These are phyloP conservation scores for Calcarius ornatus DNA, from an alignment of 2,113 vertebrate genomes.

Conservation along the genomic window DNA sequence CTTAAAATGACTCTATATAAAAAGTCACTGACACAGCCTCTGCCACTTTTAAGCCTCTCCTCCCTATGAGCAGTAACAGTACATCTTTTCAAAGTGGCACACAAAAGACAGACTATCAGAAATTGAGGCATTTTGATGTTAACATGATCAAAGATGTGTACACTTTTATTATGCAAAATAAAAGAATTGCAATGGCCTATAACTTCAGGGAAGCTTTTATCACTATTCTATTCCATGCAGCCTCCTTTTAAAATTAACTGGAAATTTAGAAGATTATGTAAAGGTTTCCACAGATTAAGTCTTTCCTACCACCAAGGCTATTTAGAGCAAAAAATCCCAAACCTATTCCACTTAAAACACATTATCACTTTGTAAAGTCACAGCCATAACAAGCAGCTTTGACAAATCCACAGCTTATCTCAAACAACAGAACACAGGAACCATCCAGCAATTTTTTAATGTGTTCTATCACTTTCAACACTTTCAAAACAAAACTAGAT, in stretches of 20 bases:
- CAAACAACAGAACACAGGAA: background rate
- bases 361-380: background rate
- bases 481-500: background rate
- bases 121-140: background rate
- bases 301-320: background rate
- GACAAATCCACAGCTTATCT: background rate
- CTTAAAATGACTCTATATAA: background rate
- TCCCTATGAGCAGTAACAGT: background rate
- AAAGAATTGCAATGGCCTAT: background rate
- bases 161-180: background rate
- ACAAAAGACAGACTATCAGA: background rate
- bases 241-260: background rate
- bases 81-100: background rate
- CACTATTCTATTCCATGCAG: background rate
- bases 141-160: background rate
- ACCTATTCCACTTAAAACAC: background rate
- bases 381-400: background rate
- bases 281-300: background rate
- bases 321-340: background rate
- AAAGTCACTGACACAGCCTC: background rate
- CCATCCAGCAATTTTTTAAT: background rate
- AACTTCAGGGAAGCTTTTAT: background rate
- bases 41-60: background rate
- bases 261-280: conserved; percentile 2
- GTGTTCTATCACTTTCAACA: background rate